These are phyloP conservation scores for Nephrotoma flavescens DNA, from an alignment of 2,888 invertebrate genomes.

Conservation along the genomic window DNA sequence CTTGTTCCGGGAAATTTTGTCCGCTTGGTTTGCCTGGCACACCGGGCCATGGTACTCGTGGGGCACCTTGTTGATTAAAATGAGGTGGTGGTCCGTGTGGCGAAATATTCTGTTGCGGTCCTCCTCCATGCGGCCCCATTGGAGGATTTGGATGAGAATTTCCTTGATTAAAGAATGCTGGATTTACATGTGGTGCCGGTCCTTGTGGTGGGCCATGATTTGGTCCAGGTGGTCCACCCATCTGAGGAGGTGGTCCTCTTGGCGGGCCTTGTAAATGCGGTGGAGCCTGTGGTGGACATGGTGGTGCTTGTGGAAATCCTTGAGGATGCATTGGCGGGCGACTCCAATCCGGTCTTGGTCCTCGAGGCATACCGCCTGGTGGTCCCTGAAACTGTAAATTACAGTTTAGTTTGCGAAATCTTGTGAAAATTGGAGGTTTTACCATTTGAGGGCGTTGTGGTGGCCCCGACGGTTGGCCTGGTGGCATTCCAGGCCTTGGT, in stretches of 20 bases:
- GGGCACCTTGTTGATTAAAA: constrained; percentile 49
- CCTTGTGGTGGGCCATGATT: constrained; percentile 37
- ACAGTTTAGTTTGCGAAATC: constrained; percentile 3
- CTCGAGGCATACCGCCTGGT: constrained; percentile 35
- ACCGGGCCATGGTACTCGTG: constrained; percentile 51
- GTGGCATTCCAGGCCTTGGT: constrained; percentile 35
- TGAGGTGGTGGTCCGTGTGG: constrained; percentile 54
- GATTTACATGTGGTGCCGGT: constrained; percentile 90
- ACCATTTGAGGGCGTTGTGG: constrained; percentile 46
- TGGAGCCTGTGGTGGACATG: constrained; percentile 44
- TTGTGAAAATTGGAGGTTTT: constrained; percentile 14
- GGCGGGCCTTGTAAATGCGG: constrained; percentile 54
- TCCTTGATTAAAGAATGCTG: constrained; percentile 82
- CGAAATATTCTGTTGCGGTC: constrained; percentile 30
- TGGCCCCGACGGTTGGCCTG: constrained; percentile 34
- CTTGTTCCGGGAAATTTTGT: constrained; percentile 25
- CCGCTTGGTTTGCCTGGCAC: constrained; percentile 29
- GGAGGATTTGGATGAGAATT: constrained; percentile 36
- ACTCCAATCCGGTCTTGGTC: constrained; percentile 58
- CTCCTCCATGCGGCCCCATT: constrained; percentile 38
- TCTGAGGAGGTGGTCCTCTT: constrained; percentile 41
- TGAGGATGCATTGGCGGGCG: constrained; percentile 58
- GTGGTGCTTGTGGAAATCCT: constrained; percentile 41
- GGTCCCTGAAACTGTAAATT: constrained; percentile 27
- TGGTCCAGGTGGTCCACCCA: constrained; percentile 34